A percentile compares a stretch with the other conserved stretches of the same genome.
Evolutionary conservation across 1,140 invertebrate genomes (phyloP).

Genomic region (Ceratoteleas bidentatus): DNA sequence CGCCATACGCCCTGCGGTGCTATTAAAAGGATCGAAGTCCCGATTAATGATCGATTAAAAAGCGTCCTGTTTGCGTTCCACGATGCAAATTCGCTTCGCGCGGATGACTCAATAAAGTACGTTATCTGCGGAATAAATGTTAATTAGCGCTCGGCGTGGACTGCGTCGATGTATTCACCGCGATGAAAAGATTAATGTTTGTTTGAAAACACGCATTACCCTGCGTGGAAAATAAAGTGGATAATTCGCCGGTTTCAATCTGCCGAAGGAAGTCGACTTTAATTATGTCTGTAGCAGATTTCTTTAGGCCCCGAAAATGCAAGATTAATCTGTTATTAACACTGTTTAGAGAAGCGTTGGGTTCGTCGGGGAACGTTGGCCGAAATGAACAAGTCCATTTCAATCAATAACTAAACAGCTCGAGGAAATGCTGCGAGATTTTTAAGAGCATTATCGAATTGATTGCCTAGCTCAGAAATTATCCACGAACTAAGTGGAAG

Average conservation of each 20-base stretch:
- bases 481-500: neutral
- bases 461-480: slow-evolving; percentile 23
- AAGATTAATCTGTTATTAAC: too few relatives aligned
- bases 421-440: slow-evolving; percentile 20
- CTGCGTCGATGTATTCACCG: neutral
- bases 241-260: too few relatives aligned
- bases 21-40: too few relatives aligned
- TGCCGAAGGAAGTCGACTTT: too few relatives aligned
- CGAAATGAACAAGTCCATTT: slow-evolving; percentile 18
- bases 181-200: slow-evolving; percentile 18
- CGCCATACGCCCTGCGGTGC: too few relatives aligned
- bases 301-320: too few relatives aligned
- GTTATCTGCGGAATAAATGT: slow-evolving; percentile 12
- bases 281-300: too few relatives aligned
- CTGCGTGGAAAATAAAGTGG: too few relatives aligned
- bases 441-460: slow-evolving; percentile 33
- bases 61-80: neutral
- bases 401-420: slow-evolving; percentile 35
- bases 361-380: neutral
- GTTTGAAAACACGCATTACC: neutral
- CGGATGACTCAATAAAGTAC: slow-evolving; percentile 10
- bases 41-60: neutral
- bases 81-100: slow-evolving; percentile 1
- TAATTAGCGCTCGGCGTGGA: slow-evolving; percentile 11
- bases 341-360: too few relatives aligned